Evolutionary conservation across 1,140 invertebrate genomes (phyloP), one percentile per base, ranked within the genome.

Genomic region (Nephila pilipes): DNA sequence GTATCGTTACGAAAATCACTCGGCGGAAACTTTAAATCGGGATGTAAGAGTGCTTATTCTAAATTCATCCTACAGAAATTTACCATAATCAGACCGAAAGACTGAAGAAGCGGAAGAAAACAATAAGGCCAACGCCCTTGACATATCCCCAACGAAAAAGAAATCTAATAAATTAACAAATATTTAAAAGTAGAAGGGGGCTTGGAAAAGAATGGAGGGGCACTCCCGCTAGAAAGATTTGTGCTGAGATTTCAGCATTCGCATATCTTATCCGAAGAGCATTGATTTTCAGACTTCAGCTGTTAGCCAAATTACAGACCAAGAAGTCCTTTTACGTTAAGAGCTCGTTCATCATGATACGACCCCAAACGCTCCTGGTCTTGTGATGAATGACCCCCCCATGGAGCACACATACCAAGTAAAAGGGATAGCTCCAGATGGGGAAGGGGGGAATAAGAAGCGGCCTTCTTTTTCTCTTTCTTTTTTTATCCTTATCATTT

Each of bases 281-380:
- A 93, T 87, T 93, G 91, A 63, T 87, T 87, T 93, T 75, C 29
- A 55, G 38, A 32, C 65, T 87, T 87, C 89, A 91, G 89, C 91
- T 93, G 91, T 93, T 93, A 93, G 91, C 83, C 85, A 93, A 93
- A 93, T 93, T 93, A 93, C 85, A 93, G 91, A 79, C 83, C 91
- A 57, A 93, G 54, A 93, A 93, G 91, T 93, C 91, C 83, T 87
- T 92, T 92, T 92, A 92, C 80, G 90, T 92, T 92, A 87, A 79
- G 85, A 87, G 91, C 91, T 93, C 91, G 91, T 93, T 87, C 91
- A 93, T 93, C 91, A 93, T 54, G 80, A 85, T 75, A 46, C 80
- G 81, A 92, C 91, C 83, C 91, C 69, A 87, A 93, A 85, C 36
- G 90, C 81, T 92, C 32, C 89, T 83, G 89, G 81, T 29, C 83